Evolutionary conservation across 92 coral and sea anemone genomes (phyloP), one percentile per base, ranked within the genome.

Genomic region (Blastomussa wellsi): DNA sequence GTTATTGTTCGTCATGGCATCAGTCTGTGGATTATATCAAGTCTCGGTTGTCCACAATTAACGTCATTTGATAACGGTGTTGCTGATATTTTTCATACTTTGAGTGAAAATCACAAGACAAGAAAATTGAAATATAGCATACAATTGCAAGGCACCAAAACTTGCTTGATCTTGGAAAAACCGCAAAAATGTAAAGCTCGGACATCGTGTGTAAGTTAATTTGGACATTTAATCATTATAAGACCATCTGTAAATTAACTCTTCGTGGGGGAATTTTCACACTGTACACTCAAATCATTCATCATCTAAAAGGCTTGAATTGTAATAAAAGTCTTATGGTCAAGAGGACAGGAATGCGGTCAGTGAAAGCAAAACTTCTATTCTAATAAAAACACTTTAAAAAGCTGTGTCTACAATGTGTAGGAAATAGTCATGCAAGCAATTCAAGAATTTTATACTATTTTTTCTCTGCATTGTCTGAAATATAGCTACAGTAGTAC

Each of bases 191-290:
- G 67, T 36, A 13, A 71, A 32, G 35, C 41, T 37, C n/a, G 24
- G 22, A 13, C 51, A 37, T 16, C 66, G 68, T 36, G 86, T 38
- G 78, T 53, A 36, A 76, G 53, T 52, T 81, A 22, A 69, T 70
- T 70, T 22, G 62, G 85, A 68, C 42, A 81, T 81, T 48, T 32
- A 82, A 82, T 82, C 42, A 44, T 71, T 71, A 70, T 36, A 24
- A 82, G 68, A 51, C 13, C 86, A 71, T 70, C 69, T 69, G 78
- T 72, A 82, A 71, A 82, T 82, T 82, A 82, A 82, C 78, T 82
- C 86, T 82, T 82, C 79, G 86, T 70, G 86, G 86, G 86, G 86
- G 86, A 51, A 82, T 71, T 80, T 66, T 82, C 69, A 36, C 60
- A 33, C 41, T 32, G 38, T n/a, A 76, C 31, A 76, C 24, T 35